phyloP scores from a whole-genome alignment of 2,888 invertebrate genomes.

The Lycaena phlaeas region DNA sequence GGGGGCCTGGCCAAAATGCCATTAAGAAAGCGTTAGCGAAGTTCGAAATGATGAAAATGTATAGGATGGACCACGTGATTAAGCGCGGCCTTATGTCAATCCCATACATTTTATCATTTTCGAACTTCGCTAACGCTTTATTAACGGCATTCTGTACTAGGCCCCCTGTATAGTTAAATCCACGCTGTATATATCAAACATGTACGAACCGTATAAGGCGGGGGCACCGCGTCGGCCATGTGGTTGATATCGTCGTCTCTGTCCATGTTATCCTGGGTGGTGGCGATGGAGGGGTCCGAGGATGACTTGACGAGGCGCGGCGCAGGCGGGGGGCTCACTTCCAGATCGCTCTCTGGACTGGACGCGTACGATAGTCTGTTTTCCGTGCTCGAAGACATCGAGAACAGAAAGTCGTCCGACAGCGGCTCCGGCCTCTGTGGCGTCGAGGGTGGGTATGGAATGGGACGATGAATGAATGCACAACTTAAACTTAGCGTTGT shows the following conservation, averaged over 20 bases:
- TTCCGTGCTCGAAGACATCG: conserved; percentile 87
- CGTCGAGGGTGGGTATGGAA: conserved; percentile 70
- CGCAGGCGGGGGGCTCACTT: conserved; percentile 85
- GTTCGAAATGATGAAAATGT: too few relatives aligned
- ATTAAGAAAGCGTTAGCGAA: too few relatives aligned
- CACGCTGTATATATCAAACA: too few relatives aligned
- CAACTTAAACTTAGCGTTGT: conserved; percentile 58
- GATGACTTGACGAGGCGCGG: conserved; percentile 85
- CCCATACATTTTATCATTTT: too few relatives aligned
- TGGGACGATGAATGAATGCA: conserved; percentile 72
- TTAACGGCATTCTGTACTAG: too few relatives aligned
- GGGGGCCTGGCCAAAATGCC: too few relatives aligned
- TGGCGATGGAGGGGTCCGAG: conserved; percentile 95
- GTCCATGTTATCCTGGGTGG: conserved; percentile 89
- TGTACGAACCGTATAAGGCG: conserved; percentile 86
- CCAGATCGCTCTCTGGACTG: conserved; percentile 94
- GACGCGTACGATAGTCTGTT: conserved; percentile 95
- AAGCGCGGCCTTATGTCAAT: too few relatives aligned
- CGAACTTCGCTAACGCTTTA: too few relatives aligned
- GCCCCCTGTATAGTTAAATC: too few relatives aligned
- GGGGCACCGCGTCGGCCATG: conserved; percentile 80
- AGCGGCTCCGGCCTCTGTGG: conserved; percentile 96
- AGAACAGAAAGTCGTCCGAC: conserved; percentile 98
- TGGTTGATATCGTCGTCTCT: conserved; percentile 71
- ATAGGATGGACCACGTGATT: too few relatives aligned